These are phyloP conservation scores for Gerris lacustris DNA, from an alignment of 2,888 invertebrate genomes.

Conservation along the genomic window DNA sequence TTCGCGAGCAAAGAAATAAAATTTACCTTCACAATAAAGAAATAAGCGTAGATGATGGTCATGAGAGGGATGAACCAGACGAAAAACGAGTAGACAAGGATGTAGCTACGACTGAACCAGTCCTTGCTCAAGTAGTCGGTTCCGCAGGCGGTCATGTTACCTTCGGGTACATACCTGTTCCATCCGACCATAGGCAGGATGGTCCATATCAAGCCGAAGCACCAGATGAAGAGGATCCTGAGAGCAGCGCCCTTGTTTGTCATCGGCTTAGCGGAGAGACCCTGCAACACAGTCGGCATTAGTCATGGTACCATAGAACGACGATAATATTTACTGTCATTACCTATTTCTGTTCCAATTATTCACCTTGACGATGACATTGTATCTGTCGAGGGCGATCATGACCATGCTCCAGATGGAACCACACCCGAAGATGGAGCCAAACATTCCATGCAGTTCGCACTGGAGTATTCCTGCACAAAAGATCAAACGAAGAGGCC, in stretches of 20 bases:
- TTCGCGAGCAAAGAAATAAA: too few species aligned
- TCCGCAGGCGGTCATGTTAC: conserved; percentile 86
- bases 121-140: conserved; percentile 72
- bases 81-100: conserved; percentile 63
- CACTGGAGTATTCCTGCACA: conserved; percentile 62
- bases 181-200: conserved; percentile 76
- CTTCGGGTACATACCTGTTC: conserved; percentile 85
- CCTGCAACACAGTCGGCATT: conserved; percentile 34
- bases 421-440: conserved; percentile 76
- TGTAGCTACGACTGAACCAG: conserved; percentile 64
- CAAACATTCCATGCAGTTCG: conserved; percentile 73
- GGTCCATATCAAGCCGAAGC: conserved; percentile 64
- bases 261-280: conserved; percentile 72
- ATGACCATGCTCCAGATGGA: conserved; percentile 90
- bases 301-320: too few species aligned
- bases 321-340: too few species aligned
- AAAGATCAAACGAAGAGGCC: too few species aligned
- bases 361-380: conserved; percentile 70
- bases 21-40: conserved; percentile 62
- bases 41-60: conserved; percentile 75
- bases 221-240: conserved; percentile 67
- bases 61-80: conserved; percentile 64
- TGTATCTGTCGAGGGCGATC: conserved; percentile 86
- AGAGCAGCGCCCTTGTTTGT: conserved; percentile 66
- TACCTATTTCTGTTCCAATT: neutral